Conservation (phyloP, 2,888 invertebrate species). For the Lucinisca nassula region DNA sequence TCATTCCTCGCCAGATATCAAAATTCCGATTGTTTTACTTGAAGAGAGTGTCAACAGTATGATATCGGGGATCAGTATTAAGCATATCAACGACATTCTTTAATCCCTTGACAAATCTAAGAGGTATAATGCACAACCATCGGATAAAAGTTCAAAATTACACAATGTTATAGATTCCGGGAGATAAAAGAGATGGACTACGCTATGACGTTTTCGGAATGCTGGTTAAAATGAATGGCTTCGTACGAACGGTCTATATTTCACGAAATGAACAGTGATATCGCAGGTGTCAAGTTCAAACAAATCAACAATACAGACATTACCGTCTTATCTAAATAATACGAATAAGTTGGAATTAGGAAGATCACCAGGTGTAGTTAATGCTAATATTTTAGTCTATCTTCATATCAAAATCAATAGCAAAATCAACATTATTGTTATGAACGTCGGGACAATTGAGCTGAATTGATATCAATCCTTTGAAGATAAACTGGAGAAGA, state of each 20-base stretch:
- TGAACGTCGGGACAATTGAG: constrained; percentile 14
- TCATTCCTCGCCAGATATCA: constrained; percentile 8
- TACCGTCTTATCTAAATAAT: constrained; percentile 73
- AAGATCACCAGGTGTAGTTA: not conserved
- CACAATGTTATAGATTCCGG: constrained; percentile 48
- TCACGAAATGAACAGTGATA: not conserved
- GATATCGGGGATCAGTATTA: constrained; percentile 56
- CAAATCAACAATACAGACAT: constrained; percentile 68
- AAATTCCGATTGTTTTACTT: constrained; percentile 50
- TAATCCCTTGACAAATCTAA: constrained; percentile 63
- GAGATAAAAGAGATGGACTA: not conserved
- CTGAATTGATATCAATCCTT: not conserved
- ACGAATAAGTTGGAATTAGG: constrained; percentile 56
- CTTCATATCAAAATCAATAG: constrained; percentile 60
- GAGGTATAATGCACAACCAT: constrained; percentile 53
- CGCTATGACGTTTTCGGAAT: not conserved
- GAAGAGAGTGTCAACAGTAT: constrained; percentile 58
- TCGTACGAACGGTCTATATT: not conserved
- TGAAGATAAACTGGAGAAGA: not conserved
- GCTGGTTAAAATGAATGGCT: not conserved
- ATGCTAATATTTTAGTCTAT: constrained; percentile 66
- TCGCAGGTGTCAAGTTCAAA: constrained; percentile 76
- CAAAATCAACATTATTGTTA: constrained; percentile 28
- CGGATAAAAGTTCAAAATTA: constrained; percentile 38
- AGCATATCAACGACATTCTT: constrained; percentile 62